Evolutionary conservation across 2,888 invertebrate species (phyloP).

Genomic region (Physocephala rufipes): DNA sequence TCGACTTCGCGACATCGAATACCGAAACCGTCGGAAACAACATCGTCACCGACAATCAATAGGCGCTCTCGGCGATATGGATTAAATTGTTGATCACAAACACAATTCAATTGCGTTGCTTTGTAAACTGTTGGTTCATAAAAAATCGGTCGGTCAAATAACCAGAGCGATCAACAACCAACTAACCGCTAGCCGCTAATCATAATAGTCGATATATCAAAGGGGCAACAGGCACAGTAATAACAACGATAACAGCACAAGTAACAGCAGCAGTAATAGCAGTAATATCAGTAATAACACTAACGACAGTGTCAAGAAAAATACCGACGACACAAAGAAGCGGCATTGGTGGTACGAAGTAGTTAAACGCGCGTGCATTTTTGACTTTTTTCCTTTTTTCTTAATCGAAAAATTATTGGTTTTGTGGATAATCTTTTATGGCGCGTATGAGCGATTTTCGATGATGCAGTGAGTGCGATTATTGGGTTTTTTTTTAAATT

Average conservation of each 20-base stretch:
- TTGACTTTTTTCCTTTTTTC: slow-evolving; percentile 30
- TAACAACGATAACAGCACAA: slow-evolving; percentile 1
- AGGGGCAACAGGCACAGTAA: slow-evolving; percentile 16
- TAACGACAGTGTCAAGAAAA: too few species aligned
- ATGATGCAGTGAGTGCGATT: background rate
- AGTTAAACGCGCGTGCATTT: slow-evolving; percentile 6
- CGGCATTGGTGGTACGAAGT: slow-evolving; percentile 29
- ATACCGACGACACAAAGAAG: slow-evolving; percentile 4
- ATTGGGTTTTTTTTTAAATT: background rate
- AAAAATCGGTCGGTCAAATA: slow-evolving; percentile 30
- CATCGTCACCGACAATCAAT: background rate
- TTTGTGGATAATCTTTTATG: background rate
- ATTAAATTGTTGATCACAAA: slow-evolving; percentile 14
- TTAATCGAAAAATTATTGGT: slow-evolving; percentile 7
- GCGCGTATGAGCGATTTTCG: background rate
- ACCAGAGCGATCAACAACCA: background rate
- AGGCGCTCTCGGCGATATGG: slow-evolving; percentile 18
- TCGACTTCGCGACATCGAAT: too few species aligned
- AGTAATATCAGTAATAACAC: slow-evolving; percentile 41
- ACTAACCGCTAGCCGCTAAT: too few species aligned
- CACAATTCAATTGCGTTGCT: slow-evolving; percentile 28
- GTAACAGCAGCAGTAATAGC: slow-evolving; percentile 26
- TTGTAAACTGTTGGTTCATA: slow-evolving; percentile 24
- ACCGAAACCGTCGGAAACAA: too few species aligned
- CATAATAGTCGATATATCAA: background rate